A percentile compares a stretch with the other conserved stretches of the same genome.
phyloP scores from a whole-genome alignment of 1,140 invertebrate species.

The Phymorhynchus buccinoides region DNA sequence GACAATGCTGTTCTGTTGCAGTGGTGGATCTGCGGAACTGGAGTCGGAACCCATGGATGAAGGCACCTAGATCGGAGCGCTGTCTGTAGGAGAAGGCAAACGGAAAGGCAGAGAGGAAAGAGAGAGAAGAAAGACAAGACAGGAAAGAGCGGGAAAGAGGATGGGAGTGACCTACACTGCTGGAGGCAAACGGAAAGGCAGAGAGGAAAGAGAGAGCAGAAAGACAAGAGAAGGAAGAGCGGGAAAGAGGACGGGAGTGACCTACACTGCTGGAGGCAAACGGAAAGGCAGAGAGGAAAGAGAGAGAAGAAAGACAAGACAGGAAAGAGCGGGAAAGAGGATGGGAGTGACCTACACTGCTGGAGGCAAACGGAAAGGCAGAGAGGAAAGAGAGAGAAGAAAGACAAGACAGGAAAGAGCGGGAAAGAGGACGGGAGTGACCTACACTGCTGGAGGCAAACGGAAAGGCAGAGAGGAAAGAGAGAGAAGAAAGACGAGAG shows the following conservation, averaged over 20 bases:
- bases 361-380: not conserved
- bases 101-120: not conserved
- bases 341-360: too few species aligned
- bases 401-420: not conserved
- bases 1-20: conserved; percentile 21
- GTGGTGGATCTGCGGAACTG: conserved; percentile 52
- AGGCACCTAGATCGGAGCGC: conserved; percentile 51
- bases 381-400: not conserved
- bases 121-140: not conserved
- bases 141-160: not conserved
- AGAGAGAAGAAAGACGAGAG: not conserved
- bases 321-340: not conserved
- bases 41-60: conserved; percentile 68
- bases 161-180: too few species aligned
- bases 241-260: not conserved
- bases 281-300: not conserved
- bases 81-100: not conserved
- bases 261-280: too few species aligned
- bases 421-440: not conserved
- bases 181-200: not conserved
- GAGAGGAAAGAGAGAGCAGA: not conserved
- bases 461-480: not conserved
- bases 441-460: too few species aligned
- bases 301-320: not conserved
- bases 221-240: not conserved